Percentiles rank a stretch among this genome's conserved stretches.
These are phyloP conservation scores for Cheilosia urbana DNA, from an alignment of 2,888 invertebrate genomes.

Conservation along the genomic window DNA sequence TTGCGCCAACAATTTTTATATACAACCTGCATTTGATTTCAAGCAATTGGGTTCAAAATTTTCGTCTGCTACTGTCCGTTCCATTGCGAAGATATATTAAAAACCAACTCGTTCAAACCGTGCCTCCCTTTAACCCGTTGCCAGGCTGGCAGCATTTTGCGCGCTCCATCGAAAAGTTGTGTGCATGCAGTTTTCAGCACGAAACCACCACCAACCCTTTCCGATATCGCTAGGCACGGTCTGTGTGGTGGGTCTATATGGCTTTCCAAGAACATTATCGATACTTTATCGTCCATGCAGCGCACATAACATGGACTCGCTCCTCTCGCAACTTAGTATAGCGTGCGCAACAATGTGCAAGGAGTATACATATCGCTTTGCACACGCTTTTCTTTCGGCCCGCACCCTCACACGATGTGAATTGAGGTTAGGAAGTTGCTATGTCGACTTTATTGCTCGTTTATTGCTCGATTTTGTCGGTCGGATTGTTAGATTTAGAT, in stretches of 20 bases:
- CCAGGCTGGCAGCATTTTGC: conserved; percentile 17
- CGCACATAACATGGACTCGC: not conserved
- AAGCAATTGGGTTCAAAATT: not conserved
- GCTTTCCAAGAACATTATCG: conserved; percentile 45
- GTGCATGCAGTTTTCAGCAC: conserved; percentile 58
- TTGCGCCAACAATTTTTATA: no score
- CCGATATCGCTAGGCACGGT: conserved; percentile 9
- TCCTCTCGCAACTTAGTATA: conserved; percentile 34
- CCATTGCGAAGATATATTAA: conserved; percentile 1
- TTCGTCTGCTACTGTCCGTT: not conserved
- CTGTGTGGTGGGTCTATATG: not conserved
- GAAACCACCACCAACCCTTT: conserved; percentile 18
- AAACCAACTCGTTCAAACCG: conserved; percentile 30
- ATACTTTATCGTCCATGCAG: conserved; percentile 66
- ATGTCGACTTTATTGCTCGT: conserved; percentile 73
- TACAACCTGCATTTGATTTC: no score
- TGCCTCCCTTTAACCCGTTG: not conserved
- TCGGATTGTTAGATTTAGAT: conserved; percentile 53
- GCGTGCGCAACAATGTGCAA: conserved; percentile 59
- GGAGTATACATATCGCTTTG: conserved; percentile 46
- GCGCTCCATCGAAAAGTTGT: conserved; percentile 44
- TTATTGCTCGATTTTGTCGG: conserved; percentile 74
- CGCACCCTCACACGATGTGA: conserved; percentile 24
- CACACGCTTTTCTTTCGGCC: conserved; percentile 3
- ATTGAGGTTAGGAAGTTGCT: conserved; percentile 75